These are phyloP conservation scores for Channa striata DNA, from an alignment of 2,797 vertebrate species.

Conservation along the genomic window DNA sequence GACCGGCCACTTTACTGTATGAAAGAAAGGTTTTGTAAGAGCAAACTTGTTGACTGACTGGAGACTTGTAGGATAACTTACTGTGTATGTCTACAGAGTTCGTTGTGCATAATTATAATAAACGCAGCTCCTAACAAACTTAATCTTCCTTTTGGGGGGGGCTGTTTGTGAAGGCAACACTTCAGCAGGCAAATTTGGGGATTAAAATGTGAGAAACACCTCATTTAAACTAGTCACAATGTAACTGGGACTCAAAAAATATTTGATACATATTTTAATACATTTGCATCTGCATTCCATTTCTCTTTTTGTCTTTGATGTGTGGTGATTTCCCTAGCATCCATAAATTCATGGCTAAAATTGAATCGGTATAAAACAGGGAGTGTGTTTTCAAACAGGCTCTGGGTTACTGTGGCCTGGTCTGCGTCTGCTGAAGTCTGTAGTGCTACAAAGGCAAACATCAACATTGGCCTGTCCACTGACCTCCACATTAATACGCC, in stretches of 20 bases:
- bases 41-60: slow-evolving; percentile 41
- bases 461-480: slow-evolving; percentile 50
- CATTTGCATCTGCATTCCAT: slow-evolving; percentile 17
- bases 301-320: slow-evolving; percentile 30
- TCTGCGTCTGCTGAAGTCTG: slow-evolving; percentile 32
- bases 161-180: too few species aligned
- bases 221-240: too few species aligned
- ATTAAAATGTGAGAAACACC: too few species aligned
- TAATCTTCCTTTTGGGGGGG: too few species aligned
- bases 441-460: slow-evolving; percentile 24
- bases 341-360: slow-evolving; percentile 40
- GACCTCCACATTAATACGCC: slow-evolving; percentile 56
- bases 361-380: slow-evolving; percentile 34
- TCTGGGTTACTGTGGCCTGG: slow-evolving; percentile 39
- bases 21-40: slow-evolving; percentile 59
- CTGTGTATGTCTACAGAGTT: too few species aligned
- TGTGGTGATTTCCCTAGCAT: slow-evolving; percentile 42
- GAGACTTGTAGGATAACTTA: too few species aligned
- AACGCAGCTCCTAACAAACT: too few species aligned
- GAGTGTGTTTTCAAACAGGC: slow-evolving; percentile 53
- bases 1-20: slow-evolving; percentile 66
- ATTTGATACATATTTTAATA: slow-evolving; percentile 7
- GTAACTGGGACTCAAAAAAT: neutral
- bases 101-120: too few species aligned
- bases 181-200: too few species aligned